Evolutionary conservation across 2,797 vertebrate species (phyloP), one percentile per base, ranked within the genome.

Genomic region (Melanotaenia trifasciata): DNA sequence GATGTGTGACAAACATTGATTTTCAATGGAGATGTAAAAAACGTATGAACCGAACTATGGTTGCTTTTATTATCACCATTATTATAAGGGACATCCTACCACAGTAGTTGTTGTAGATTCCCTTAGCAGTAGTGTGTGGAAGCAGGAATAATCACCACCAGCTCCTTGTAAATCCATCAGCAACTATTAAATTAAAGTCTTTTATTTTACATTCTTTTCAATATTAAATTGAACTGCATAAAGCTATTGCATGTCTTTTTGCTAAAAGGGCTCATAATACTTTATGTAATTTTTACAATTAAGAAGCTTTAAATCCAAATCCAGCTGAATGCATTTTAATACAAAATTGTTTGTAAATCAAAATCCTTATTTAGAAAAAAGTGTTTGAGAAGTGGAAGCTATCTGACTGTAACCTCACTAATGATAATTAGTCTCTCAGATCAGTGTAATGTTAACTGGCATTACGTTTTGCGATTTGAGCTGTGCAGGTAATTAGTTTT

Each of bases 1-100:
- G 47, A 36, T 22, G 64, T n/a, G 58, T 67, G 51, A 78, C 33
- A 78, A 26, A 80, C 58, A 67, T 72, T 50, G 24, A 72, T 70
- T 69, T 62, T 45, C 50, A 83, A 67, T 50, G n/a, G 4, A 8
- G 36, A 30, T 28, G 68, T 10, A 57, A 62, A 51, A 18, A 64
- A 35, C 36, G 50, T 51, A 58, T 64, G 32, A 65, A 47, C 36
- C 50, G 40, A 11, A 7, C 18, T 54, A 8, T 2, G 47, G 1
- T 51, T 70, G 18, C 9, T 64, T 43, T 36, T 72, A 28, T 36
- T 36, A 4, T 43, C 38, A 26, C n/a, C 22, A 26, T 26, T 63
- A 67, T 51, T 58, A 33, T 35, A 33, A 26, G 5, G 38, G 51
- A 38, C 12, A 24, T 6, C 9, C 1, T 20, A 10, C 35, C 24